Evolutionary conservation across 2,113 vertebrate genomes (phyloP).

Genomic region (Corythornis madagascariensis): DNA sequence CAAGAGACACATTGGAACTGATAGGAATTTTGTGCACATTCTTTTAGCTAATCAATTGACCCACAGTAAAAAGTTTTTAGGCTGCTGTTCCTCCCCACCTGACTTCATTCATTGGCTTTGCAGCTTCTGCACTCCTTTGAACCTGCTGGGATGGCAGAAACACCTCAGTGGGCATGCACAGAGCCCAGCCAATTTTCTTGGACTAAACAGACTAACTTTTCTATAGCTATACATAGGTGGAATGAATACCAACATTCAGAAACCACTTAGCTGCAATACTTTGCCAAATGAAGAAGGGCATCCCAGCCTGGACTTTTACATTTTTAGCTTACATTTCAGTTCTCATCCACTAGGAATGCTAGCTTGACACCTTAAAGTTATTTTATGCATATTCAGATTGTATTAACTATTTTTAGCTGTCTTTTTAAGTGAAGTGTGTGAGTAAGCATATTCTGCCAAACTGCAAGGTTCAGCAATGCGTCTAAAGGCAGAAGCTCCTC

Average conservation of each 20-base stretch:
- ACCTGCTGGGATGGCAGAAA: background rate
- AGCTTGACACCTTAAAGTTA: conserved; percentile 2
- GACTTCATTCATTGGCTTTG: background rate
- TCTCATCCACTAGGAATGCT: background rate
- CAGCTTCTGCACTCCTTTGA: background rate
- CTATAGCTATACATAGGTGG: background rate
- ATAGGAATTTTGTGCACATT: background rate
- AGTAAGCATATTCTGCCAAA: conserved; percentile 42
- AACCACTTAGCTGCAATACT: background rate
- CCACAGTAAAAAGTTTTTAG: background rate
- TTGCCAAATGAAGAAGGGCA: background rate
- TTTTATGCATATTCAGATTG: conserved; percentile 45
- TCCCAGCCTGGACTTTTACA: background rate
- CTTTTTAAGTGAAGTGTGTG: background rate
- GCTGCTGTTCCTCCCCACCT: background rate
- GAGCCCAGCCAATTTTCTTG: background rate
- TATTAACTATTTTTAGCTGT: conserved; percentile 43
- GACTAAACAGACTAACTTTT: background rate
- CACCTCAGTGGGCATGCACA: background rate
- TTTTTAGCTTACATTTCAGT: background rate
- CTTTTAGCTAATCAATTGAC: background rate
- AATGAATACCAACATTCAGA: background rate
- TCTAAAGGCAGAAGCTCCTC: conserved; percentile 35
- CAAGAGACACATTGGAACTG: background rate
- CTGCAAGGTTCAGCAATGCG: conserved; percentile 24